A percentile compares a stretch with the other conserved stretches of the same genome.
Evolutionary conservation across 2,113 vertebrate genomes (phyloP).

Genomic region (Mionectes macconnelli): DNA sequence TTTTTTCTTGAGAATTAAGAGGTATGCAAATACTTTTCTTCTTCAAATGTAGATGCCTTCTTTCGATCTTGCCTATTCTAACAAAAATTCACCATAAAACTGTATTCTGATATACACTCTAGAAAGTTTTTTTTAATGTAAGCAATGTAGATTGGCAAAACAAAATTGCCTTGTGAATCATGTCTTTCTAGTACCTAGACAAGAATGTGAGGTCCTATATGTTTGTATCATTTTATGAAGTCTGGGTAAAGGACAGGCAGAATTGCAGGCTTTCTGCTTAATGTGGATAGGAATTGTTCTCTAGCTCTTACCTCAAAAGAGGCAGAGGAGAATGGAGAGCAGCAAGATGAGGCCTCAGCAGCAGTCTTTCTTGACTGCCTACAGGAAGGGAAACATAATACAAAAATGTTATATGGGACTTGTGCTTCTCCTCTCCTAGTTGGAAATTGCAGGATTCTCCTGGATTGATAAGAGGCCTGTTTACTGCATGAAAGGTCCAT

Average conservation of each 20-base stretch:
- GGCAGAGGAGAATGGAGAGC: neutral
- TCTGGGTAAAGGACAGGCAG: neutral
- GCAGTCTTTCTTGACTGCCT: neutral
- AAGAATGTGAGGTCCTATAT: neutral
- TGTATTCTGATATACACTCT: neutral
- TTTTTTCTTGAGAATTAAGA: neutral
- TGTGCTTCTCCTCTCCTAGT: neutral
- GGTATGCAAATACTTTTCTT: neutral
- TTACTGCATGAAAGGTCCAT: neutral
- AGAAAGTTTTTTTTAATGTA: neutral
- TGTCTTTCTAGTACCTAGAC: neutral
- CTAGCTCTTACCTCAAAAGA: neutral
- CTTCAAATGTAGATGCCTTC: neutral
- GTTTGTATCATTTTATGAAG: neutral
- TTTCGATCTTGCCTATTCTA: neutral
- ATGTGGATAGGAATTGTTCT: constrained; percentile 1
- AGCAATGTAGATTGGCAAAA: neutral
- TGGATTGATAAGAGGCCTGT: neutral
- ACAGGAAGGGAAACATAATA: neutral
- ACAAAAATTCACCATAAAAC: neutral
- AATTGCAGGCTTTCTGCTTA: constrained; percentile 1
- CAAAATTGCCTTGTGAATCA: neutral
- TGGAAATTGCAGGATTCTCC: neutral
- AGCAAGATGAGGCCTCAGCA: neutral
- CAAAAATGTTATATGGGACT: neutral